A percentile compares a stretch with the other conserved stretches of the same genome.
Conservation (phyloP, 2,113 vertebrate genomes). For the Sylvicapra grimmia region DNA sequence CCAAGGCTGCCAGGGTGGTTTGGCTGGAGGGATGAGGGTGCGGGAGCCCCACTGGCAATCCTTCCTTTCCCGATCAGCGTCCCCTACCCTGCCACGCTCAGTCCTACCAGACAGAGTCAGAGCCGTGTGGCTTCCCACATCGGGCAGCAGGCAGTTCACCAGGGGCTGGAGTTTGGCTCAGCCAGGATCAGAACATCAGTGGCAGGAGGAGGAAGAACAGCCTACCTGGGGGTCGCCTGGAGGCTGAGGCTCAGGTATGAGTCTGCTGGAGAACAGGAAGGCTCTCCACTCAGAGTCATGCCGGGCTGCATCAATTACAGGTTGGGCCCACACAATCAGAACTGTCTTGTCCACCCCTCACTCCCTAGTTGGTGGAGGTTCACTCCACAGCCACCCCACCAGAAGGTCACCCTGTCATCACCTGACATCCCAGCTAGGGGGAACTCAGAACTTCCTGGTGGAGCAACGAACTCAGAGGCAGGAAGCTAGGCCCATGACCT, state of each 20-base stretch:
- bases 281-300: neutral
- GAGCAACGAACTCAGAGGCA: neutral
- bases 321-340: neutral
- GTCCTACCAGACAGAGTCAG: neutral
- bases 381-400: neutral
- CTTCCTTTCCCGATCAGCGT: too few relatives aligned
- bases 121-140: neutral
- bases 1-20: neutral
- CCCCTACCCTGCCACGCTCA: fast-evolving
- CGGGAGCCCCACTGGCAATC: neutral
- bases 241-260: neutral
- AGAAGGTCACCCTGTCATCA: neutral
- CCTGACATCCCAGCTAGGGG: neutral
- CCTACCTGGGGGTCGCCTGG: neutral
- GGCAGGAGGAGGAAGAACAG: neutral
- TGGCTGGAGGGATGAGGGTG: neutral
- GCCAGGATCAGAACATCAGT: too few relatives aligned
- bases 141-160: neutral
- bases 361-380: neutral
- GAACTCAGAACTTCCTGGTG: neutral
- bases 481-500: neutral
- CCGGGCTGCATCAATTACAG: neutral
- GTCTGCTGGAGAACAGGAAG: neutral
- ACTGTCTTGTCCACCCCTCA: neutral
- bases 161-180: neutral